A percentile compares a stretch with the other conserved stretches of the same genome.
Conservation (phyloP, 2,113 vertebrate species). For the Bagarius yarrelli region DNA sequence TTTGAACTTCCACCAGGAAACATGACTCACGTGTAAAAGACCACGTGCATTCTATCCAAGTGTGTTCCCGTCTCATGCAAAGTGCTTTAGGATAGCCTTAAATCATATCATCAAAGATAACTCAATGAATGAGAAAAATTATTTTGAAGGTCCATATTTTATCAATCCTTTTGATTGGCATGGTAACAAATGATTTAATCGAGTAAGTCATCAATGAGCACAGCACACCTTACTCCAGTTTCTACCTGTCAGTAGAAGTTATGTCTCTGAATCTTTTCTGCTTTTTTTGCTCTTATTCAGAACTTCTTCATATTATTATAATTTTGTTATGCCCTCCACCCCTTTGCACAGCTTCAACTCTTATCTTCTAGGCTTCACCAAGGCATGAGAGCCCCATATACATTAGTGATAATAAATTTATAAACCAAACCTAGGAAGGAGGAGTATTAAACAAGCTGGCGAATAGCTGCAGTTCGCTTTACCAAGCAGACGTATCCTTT, state of each 20-base stretch:
- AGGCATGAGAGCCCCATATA: constrained; percentile 64
- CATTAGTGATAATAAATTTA: constrained; percentile 75
- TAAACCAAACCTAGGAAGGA: constrained; percentile 66
- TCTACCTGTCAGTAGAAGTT: constrained; percentile 52
- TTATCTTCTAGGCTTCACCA: constrained; percentile 63
- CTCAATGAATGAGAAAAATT: too few relatives aligned
- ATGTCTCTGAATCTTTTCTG: constrained; percentile 3
- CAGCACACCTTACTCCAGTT: constrained; percentile 56
- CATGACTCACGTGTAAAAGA: too few relatives aligned
- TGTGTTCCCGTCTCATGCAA: not conserved
- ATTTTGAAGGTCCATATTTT: too few relatives aligned
- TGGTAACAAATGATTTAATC: constrained; percentile 75
- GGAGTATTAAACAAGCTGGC: constrained; percentile 69
- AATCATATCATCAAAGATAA: not conserved
- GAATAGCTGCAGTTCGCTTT: constrained; percentile 67
- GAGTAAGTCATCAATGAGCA: constrained; percentile 65
- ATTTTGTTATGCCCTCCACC: constrained; percentile 46
- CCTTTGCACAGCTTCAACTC: constrained; percentile 52
- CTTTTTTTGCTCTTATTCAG: constrained; percentile 28
- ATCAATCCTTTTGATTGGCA: too few relatives aligned
- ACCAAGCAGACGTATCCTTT: constrained; percentile 69
- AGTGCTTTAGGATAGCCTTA: not conserved
- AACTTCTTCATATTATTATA: constrained; percentile 19
- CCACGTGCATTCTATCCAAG: not conserved
- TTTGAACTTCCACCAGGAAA: not conserved